Evolutionary conservation across 2,888 invertebrate genomes (phyloP), one percentile per base, ranked within the genome.

Genomic region (Apamea epomidion): DNA sequence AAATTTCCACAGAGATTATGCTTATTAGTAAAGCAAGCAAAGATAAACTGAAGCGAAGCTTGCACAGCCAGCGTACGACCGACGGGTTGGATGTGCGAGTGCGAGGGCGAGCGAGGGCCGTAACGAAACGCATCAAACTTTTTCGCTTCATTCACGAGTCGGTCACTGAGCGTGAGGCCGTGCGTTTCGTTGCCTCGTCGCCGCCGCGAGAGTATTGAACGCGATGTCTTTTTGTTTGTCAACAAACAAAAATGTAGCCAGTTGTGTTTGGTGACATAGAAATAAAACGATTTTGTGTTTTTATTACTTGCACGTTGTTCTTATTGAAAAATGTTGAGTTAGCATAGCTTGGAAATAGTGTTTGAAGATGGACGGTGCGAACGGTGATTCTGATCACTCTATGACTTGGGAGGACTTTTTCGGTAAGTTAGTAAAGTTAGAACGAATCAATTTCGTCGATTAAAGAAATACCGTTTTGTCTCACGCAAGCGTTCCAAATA

Each of bases 371-470:
- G 97, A 97, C 93, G 97, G 96, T 92, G 94, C 96, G 89, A 97
- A 96, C 91, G 97, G 97, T 92, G 98, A 98, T 94, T 98, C 98
- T 90, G 98, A 98, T 95, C 97, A 97, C 92, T 98, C 98, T 93
- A 97, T 98, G 97, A 98, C 97, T 93, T 98, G 98, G 98, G 98
- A 98, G 94, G 98, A 98, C 92, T 98, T 98, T 97, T 98, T 98
- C 92, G 98, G 98, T 98, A 92, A 96, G 98, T 98, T 92, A 96
- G 98, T 97, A 87, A 82, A 81, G 64, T 70, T 80, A 32, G 10
- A 67, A 42, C 12, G 16, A 77, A 74, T 69, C 0, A 58, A 64
- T 75, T 65, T 81, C 48, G 25, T 48, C 62, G 18, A 76, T 45
- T 3, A 76, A n/a, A 62, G 18, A 29, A 71, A 51, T 83, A 68